phyloP scores from a whole-genome alignment of 2,113 vertebrate genomes.

The Recurvirostra avosetta region DNA sequence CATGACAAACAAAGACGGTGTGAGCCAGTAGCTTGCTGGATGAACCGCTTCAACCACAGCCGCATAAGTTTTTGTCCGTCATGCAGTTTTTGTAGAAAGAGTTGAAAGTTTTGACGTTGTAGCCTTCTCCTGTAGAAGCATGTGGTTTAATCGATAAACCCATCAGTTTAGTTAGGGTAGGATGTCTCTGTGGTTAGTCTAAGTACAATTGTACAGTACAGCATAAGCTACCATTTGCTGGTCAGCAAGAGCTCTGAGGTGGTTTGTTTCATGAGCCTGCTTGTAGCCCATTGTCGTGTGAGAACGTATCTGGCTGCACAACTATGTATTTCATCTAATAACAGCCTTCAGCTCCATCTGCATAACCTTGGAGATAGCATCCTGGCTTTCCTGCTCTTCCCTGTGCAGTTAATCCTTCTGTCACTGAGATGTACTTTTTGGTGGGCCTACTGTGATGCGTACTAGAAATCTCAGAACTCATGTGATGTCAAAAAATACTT shows the following conservation, averaged over 20 bases:
- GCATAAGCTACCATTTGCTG: background rate
- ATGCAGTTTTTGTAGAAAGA: background rate
- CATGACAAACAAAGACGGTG: background rate
- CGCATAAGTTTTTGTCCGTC: background rate
- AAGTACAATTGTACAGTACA: background rate
- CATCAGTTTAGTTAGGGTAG: background rate
- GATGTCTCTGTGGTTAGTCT: background rate
- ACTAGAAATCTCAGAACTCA: background rate
- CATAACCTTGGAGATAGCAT: background rate
- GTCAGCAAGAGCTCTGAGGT: background rate
- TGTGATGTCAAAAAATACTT: background rate
- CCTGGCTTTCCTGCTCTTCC: background rate
- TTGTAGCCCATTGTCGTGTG: accelerated
- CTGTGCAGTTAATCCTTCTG: background rate
- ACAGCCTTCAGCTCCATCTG: background rate
- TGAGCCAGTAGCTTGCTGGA: background rate
- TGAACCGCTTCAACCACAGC: background rate
- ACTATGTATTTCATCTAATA: background rate
- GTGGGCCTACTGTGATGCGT: background rate
- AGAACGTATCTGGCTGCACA: background rate
- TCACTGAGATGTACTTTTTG: background rate
- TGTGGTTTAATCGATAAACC: background rate
- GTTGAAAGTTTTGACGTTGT: background rate
- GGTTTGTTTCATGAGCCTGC: background rate
- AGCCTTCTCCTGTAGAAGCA: background rate